Evolutionary conservation across 2,888 invertebrate species (phyloP).

Genomic region (Bruchidius siliquastri): DNA sequence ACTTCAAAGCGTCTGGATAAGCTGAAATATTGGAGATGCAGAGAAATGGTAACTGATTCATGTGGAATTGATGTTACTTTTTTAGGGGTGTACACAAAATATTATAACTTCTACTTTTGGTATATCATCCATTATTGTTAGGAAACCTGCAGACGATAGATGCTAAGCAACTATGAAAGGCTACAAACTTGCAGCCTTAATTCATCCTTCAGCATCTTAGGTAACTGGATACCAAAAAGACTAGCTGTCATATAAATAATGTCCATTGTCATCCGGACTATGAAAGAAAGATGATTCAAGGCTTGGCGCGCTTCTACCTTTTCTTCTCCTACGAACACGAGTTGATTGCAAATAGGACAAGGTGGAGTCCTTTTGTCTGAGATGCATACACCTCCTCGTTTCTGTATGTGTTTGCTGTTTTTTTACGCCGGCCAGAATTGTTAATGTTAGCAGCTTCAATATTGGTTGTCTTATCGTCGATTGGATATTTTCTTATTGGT

Average conservation of each 20-base stretch:
- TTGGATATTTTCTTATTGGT: no score
- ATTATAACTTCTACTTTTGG: no score
- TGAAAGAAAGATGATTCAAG: neutral
- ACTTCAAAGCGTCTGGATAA: neutral
- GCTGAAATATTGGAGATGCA: neutral
- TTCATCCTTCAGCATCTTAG: neutral
- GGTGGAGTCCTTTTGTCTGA: neutral
- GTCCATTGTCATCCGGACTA: neutral
- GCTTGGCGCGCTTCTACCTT: neutral
- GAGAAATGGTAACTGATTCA: neutral
- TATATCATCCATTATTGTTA: no score
- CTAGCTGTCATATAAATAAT: neutral
- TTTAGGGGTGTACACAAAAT: no score
- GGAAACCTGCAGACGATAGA: no score
- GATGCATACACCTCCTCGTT: neutral
- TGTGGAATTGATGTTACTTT: neutral
- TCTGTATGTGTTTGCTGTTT: neutral
- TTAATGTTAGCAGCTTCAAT: neutral
- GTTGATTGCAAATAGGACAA: neutral
- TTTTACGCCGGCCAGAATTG: neutral
- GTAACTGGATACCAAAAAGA: neutral
- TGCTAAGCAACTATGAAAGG: no score
- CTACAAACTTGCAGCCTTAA: neutral
- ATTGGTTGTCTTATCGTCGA: no score
- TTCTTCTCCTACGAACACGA: neutral